Percentiles rank a stretch among this genome's conserved stretches.
Evolutionary conservation across 2,888 invertebrate genomes (phyloP).

Genomic region (Chrysolina oricalcia): DNA sequence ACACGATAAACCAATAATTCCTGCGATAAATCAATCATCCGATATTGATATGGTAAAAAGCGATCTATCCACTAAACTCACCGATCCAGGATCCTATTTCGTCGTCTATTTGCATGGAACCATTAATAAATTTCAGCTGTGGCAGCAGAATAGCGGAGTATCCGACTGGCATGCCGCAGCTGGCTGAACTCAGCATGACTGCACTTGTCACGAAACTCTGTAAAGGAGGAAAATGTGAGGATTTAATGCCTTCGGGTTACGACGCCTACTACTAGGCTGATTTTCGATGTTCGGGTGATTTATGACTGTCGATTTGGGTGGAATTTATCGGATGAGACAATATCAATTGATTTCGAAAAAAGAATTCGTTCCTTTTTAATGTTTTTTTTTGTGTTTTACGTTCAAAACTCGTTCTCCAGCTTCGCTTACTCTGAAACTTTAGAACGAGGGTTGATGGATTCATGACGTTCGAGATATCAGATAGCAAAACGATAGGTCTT

Average conservation of each 20-base stretch:
- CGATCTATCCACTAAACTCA: slow-evolving; percentile 65
- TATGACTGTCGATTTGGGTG: background rate
- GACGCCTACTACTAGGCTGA: background rate
- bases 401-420: too few relatives aligned
- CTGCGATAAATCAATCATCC: background rate
- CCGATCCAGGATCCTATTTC: slow-evolving; percentile 88
- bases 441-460: too few relatives aligned
- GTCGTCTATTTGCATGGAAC: slow-evolving; percentile 77
- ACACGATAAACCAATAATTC: background rate
- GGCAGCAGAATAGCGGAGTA: slow-evolving; percentile 86
- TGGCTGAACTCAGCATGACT: slow-evolving; percentile 81
- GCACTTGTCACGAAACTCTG: slow-evolving; percentile 83
- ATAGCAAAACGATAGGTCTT: too few relatives aligned
- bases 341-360: background rate
- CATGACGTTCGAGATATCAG: too few relatives aligned
- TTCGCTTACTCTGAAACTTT: too few relatives aligned
- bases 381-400: too few relatives aligned
- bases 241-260: slow-evolving; percentile 29
- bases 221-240: slow-evolving; percentile 52
- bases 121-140: slow-evolving; percentile 78
- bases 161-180: slow-evolving; percentile 87
- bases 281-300: background rate
- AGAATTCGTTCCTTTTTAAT: too few relatives aligned
- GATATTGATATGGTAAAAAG: background rate
- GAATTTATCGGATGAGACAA: background rate